These are phyloP conservation scores for Bellardia pandia DNA, from an alignment of 2,888 invertebrate genomes.

Conservation along the genomic window DNA sequence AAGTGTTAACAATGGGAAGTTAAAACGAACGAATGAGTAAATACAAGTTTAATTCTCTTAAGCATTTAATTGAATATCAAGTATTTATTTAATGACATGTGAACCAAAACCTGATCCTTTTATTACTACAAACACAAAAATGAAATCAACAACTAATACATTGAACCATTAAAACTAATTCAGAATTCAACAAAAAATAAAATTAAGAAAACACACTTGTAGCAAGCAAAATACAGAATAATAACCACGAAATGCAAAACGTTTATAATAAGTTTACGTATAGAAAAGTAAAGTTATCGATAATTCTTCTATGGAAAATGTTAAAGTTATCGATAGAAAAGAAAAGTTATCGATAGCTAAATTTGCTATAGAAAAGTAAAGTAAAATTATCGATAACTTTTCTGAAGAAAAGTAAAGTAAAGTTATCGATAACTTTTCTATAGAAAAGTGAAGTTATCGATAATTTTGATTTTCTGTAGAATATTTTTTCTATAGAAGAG, in stretches of 20 bases:
- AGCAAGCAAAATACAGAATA: background rate
- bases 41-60: background rate
- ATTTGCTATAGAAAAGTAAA: too few species aligned
- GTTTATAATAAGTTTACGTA: too few species aligned
- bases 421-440: background rate
- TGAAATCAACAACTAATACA: background rate
- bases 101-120: background rate
- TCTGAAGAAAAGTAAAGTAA: background rate
- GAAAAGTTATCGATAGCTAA: too few species aligned
- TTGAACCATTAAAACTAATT: background rate
- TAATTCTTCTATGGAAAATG: too few species aligned
- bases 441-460: background rate
- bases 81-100: slow-evolving; percentile 36
- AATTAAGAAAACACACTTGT: background rate
- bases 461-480: background rate
- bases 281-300: too few species aligned
- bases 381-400: background rate
- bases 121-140: background rate
- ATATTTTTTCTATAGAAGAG: too few species aligned
- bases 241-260: too few species aligned
- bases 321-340: too few species aligned
- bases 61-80: slow-evolving; percentile 49
- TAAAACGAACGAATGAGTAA: background rate
- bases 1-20: background rate
- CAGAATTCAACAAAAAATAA: background rate